A percentile compares a stretch with the other conserved stretches of the same genome.
Conservation (phyloP, 2,113 vertebrate genomes). For the Megaptera novaeangliae region DNA sequence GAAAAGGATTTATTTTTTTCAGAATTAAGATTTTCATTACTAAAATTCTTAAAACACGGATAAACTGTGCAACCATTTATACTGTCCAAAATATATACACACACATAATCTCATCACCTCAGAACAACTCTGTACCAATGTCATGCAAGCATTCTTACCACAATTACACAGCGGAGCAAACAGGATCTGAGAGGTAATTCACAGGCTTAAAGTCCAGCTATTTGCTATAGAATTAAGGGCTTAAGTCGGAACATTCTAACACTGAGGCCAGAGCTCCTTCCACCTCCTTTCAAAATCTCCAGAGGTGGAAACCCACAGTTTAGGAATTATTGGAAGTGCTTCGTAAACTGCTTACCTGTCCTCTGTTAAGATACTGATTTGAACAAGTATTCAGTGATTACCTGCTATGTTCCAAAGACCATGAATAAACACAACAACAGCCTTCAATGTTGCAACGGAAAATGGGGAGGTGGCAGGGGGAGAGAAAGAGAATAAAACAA, state of each 20-base stretch:
- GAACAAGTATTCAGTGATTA: background rate
- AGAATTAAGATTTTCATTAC: constrained; percentile 32
- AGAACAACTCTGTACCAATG: background rate
- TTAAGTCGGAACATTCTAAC: background rate
- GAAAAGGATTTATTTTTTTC: constrained; percentile 2
- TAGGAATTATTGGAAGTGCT: background rate
- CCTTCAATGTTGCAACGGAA: background rate
- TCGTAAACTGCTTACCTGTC: background rate
- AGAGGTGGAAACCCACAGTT: background rate
- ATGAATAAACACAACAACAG: background rate
- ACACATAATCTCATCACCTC: background rate
- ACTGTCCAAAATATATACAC: background rate
- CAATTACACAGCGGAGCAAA: background rate
- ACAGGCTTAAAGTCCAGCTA: background rate
- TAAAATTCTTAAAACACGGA: background rate
- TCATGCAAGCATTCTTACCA: background rate
- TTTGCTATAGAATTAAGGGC: background rate
- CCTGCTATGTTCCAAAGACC: background rate
- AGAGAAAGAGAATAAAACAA: background rate
- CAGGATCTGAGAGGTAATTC: background rate
- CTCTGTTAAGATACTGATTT: background rate
- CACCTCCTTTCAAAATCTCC: background rate
- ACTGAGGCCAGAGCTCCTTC: background rate
- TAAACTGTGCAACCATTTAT: background rate
- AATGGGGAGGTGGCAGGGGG: fast-evolving